These are phyloP conservation scores for Ruditapes philippinarum DNA, from an alignment of 1,140 invertebrate genomes.

Conservation along the genomic window DNA sequence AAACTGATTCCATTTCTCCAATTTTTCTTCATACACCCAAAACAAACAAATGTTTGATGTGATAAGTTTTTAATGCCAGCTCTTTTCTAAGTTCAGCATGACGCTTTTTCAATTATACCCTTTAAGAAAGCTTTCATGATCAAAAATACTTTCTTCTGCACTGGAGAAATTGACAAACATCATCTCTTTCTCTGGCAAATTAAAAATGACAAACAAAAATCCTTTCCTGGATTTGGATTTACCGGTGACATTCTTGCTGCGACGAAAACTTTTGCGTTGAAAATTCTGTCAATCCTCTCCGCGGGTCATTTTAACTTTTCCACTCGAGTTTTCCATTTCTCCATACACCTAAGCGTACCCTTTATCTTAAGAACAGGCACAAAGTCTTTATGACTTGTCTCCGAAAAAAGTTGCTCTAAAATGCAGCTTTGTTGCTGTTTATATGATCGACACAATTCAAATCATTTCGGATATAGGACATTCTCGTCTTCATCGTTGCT, in stretches of 20 bases:
- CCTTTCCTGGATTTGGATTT: background rate
- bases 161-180: background rate
- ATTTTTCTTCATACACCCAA: background rate
- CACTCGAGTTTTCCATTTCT: background rate
- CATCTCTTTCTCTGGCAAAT: background rate
- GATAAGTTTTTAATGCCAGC: background rate
- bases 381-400: background rate
- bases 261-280: background rate
- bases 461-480: background rate
- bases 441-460: background rate
- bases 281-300: background rate
- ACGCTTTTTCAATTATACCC: background rate
- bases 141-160: background rate
- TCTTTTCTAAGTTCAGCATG: background rate
- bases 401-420: background rate
- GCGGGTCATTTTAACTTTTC: background rate
- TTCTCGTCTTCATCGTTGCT: background rate
- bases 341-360: background rate
- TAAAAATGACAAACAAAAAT: conserved; percentile 34
- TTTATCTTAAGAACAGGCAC: conserved; percentile 5
- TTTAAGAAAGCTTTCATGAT: conserved; percentile 2
- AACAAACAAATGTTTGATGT: background rate
- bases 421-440: background rate
- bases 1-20: background rate
- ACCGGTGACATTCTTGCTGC: background rate